A percentile compares a stretch with the other conserved stretches of the same genome.
Conservation (phyloP, 2,888 invertebrate genomes). For the Panzeria rudis region DNA sequence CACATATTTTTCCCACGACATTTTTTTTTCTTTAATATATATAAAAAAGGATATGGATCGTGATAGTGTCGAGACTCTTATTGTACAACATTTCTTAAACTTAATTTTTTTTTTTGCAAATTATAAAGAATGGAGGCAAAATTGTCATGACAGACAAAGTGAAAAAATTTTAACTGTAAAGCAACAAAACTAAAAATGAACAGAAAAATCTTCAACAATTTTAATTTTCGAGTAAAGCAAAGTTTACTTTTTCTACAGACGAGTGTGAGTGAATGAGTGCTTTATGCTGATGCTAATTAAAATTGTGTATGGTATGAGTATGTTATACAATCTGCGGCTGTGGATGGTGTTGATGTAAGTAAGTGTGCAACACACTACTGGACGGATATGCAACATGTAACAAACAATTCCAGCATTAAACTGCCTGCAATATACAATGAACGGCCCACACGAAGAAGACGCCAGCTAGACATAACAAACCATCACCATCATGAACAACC, state of each 20-base stretch:
- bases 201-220: slow-evolving; percentile 46
- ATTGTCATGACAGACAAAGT: slow-evolving; percentile 54
- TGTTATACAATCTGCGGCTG: slow-evolving; percentile 40
- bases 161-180: slow-evolving; percentile 48
- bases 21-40: slow-evolving; percentile 54
- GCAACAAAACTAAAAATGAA: slow-evolving; percentile 3
- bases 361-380: slow-evolving; percentile 52
- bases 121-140: slow-evolving; percentile 56
- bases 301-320: slow-evolving; percentile 27
- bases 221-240: slow-evolving; percentile 55
- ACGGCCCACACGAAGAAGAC: slow-evolving; percentile 72
- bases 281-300: slow-evolving; percentile 58
- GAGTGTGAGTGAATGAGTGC: neutral
- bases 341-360: slow-evolving; percentile 51
- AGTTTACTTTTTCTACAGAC: slow-evolving; percentile 35
- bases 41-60: slow-evolving; percentile 66
- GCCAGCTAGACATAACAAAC: slow-evolving; percentile 61
- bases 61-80: slow-evolving; percentile 57
- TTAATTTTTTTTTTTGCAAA: slow-evolving; percentile 17
- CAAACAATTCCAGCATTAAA: slow-evolving; percentile 58
- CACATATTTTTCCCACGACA: slow-evolving; percentile 73
- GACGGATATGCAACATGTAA: slow-evolving; percentile 59
- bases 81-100: slow-evolving; percentile 39
- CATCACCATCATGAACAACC: slow-evolving; percentile 17
- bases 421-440: no score